A percentile compares a stretch with the other conserved stretches of the same genome.
Evolutionary conservation across 2,113 vertebrate genomes (phyloP).

Genomic region (Marmota flaviventris): DNA sequence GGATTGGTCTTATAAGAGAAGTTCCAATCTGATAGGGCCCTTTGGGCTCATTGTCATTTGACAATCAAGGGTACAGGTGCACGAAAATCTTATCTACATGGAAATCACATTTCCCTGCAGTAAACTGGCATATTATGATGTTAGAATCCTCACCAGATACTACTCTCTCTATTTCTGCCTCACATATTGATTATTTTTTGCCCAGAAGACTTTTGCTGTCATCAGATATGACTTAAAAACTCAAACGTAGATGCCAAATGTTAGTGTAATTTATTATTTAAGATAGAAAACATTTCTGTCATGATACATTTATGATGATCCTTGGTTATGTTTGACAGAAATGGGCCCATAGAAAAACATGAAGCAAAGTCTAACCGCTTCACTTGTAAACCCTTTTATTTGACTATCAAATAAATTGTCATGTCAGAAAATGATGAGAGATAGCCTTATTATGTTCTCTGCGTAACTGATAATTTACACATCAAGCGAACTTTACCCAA

Average conservation of each 20-base stretch:
- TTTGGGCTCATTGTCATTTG: neutral
- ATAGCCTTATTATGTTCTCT: neutral
- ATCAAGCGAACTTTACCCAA: neutral
- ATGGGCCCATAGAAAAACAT: slow-evolving; percentile 7
- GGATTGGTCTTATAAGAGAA: neutral
- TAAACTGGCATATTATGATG: neutral
- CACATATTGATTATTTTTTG: neutral
- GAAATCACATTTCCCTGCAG: neutral
- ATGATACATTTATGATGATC: slow-evolving; percentile 24
- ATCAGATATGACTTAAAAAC: slow-evolving; percentile 3
- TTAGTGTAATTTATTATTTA: slow-evolving; percentile 62
- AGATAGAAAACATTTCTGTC: slow-evolving; percentile 9
- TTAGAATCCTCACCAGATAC: neutral
- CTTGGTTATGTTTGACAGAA: slow-evolving; percentile 59
- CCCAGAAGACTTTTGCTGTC: neutral
- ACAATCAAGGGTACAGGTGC: neutral
- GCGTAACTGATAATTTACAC: neutral
- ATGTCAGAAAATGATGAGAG: neutral
- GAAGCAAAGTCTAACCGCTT: slow-evolving; percentile 15
- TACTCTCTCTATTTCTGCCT: neutral
- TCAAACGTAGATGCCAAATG: neutral
- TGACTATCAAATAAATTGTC: neutral
- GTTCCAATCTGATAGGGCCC: neutral
- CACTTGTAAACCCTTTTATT: neutral
- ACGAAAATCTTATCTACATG: neutral